A percentile compares a stretch with the other conserved stretches of the same genome.
Conservation (phyloP, 2,888 invertebrate species). For the Digitonthophagus gazella region DNA sequence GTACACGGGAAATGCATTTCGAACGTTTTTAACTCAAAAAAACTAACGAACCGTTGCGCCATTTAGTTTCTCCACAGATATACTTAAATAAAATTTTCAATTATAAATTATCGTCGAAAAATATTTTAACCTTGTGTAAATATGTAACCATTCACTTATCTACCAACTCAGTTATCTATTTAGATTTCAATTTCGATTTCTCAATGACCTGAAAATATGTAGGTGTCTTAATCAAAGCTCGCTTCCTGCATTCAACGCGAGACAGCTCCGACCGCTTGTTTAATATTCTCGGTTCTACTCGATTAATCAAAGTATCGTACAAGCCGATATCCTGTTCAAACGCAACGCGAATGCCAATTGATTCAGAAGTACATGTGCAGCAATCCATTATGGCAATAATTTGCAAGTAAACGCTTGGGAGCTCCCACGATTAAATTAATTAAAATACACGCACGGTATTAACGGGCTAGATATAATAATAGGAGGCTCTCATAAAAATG, state of each 20-base stretch:
- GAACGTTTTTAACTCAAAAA: neutral
- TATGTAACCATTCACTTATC: too few relatives aligned
- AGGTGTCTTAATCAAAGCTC: neutral
- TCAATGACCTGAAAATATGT: neutral
- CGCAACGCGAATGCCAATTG: neutral
- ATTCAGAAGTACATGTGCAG: neutral
- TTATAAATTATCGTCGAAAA: too few relatives aligned
- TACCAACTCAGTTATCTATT: too few relatives aligned
- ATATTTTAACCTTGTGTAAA: too few relatives aligned
- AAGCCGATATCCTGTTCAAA: neutral
- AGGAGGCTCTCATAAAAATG: neutral
- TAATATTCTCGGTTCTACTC: neutral
- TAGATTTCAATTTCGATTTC: neutral
- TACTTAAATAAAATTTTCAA: too few relatives aligned
- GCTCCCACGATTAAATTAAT: neutral
- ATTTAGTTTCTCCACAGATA: too few relatives aligned
- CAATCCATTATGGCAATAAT: neutral
- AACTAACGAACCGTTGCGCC: neutral
- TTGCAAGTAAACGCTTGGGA: neutral
- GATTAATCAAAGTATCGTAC: neutral
- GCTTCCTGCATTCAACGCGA: neutral
- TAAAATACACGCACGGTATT: neutral
- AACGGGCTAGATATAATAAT: neutral
- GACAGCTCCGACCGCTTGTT: neutral
- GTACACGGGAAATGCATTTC: neutral